These are phyloP conservation scores for Orthosia gothica DNA, from an alignment of 2,888 invertebrate species.

Conservation along the genomic window DNA sequence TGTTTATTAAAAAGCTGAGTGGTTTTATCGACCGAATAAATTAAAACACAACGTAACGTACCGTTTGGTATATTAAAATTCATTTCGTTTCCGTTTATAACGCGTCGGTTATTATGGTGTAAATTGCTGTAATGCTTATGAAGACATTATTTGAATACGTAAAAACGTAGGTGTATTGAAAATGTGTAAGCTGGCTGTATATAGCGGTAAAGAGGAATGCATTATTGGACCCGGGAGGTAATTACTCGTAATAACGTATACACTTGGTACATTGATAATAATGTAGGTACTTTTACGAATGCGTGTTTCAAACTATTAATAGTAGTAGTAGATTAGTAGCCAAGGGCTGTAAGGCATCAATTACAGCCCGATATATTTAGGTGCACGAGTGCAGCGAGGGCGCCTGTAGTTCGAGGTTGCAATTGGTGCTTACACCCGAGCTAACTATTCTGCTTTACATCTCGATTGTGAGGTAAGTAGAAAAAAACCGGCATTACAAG, in stretches of 20 bases:
- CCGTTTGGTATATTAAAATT: slow-evolving; percentile 60
- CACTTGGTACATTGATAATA: slow-evolving; percentile 16
- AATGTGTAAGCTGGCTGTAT: slow-evolving; percentile 11
- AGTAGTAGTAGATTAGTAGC: too few relatives aligned
- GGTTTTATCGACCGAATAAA: slow-evolving; percentile 80
- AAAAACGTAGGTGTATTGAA: slow-evolving; percentile 50
- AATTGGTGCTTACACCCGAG: too few relatives aligned
- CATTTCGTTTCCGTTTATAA: slow-evolving; percentile 45
- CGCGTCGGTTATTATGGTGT: slow-evolving; percentile 38
- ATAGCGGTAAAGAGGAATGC: slow-evolving; percentile 20
- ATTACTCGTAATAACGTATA: slow-evolving; percentile 48
- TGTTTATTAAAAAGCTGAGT: slow-evolving; percentile 87
- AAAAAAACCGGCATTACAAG: too few relatives aligned
- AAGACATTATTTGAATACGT: slow-evolving; percentile 51
- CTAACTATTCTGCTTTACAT: too few relatives aligned
- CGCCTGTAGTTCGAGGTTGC: too few relatives aligned
- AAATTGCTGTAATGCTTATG: slow-evolving; percentile 39
- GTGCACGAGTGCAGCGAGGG: too few relatives aligned
- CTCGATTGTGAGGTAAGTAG: too few relatives aligned
- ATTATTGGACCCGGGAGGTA: slow-evolving; percentile 29
- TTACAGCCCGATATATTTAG: too few relatives aligned
- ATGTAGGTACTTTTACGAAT: slow-evolving; percentile 35
- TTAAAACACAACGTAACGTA: slow-evolving; percentile 71
- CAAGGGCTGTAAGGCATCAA: too few relatives aligned
- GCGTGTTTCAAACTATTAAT: slow-evolving; percentile 24